Evolutionary conservation across 2,888 invertebrate genomes (phyloP).

Genomic region (Boloria euphrosyne): DNA sequence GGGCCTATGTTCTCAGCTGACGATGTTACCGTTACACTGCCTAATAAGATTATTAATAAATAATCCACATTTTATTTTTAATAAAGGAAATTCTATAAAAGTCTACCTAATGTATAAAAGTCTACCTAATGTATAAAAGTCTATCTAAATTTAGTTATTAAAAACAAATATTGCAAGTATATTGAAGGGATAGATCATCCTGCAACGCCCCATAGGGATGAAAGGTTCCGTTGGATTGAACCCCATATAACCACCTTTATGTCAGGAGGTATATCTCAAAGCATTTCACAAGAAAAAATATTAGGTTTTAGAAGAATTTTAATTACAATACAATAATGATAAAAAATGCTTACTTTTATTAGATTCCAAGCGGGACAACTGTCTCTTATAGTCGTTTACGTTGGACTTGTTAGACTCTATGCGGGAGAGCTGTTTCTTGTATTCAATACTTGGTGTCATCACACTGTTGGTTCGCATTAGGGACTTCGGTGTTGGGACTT

Average conservation of each 20-base stretch:
- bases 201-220: too few species aligned
- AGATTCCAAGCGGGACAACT: slow-evolving; percentile 83
- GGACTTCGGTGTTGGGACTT: slow-evolving; percentile 90
- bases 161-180: too few species aligned
- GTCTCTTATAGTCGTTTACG: slow-evolving; percentile 80
- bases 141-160: too few species aligned
- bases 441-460: slow-evolving; percentile 62
- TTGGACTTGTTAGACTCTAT: slow-evolving; percentile 62
- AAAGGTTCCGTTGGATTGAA: too few species aligned
- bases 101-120: too few species aligned
- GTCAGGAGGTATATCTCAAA: too few species aligned
- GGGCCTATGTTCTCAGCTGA: slow-evolving; percentile 92
- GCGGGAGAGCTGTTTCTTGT: slow-evolving; percentile 85
- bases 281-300: too few species aligned
- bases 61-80: neutral
- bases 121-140: too few species aligned
- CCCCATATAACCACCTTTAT: too few species aligned
- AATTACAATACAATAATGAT: neutral
- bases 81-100: neutral
- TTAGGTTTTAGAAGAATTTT: too few species aligned
- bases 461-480: slow-evolving; percentile 93
- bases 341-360: slow-evolving; percentile 71
- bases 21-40: slow-evolving; percentile 87
- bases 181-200: too few species aligned
- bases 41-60: slow-evolving; percentile 63